Percentiles rank a stretch among this genome's conserved stretches.
These are phyloP conservation scores for Gortyna flavago DNA, from an alignment of 2,888 invertebrate species.

Conservation along the genomic window DNA sequence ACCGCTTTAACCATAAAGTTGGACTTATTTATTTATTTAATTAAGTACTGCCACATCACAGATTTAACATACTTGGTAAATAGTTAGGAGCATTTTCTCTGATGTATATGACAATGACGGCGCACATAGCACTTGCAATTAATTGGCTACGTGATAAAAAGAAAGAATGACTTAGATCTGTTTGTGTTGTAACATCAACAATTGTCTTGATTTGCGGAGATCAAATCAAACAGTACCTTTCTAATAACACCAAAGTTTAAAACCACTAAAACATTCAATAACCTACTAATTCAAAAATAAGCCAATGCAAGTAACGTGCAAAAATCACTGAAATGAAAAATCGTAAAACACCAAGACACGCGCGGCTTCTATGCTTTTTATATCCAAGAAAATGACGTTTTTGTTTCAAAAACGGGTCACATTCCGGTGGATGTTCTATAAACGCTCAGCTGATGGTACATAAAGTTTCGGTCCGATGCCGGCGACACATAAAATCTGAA, in stretches of 20 bases:
- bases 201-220: background rate
- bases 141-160: no score
- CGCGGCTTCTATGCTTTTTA: conserved; percentile 37
- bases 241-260: background rate
- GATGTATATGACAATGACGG: no score
- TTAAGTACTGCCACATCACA: no score
- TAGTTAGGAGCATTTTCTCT: no score
- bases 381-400: conserved; percentile 38
- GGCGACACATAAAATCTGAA: conserved; percentile 81
- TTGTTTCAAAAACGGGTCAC: conserved; percentile 60
- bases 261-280: background rate
- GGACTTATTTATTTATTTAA: no score
- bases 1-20: no score
- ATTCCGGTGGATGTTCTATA: conserved; percentile 64
- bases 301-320: background rate
- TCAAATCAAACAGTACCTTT: background rate
- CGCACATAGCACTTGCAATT: no score
- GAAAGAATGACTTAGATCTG: no score
- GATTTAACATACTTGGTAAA: no score
- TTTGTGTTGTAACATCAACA: background rate
- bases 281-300: background rate
- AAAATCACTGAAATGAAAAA: conserved; percentile 30
- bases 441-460: conserved; percentile 73
- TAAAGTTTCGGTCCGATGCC: conserved; percentile 75
- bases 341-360: conserved; percentile 22